These are phyloP conservation scores for Diploptera punctata DNA, from an alignment of 2,888 invertebrate species.

Conservation along the genomic window DNA sequence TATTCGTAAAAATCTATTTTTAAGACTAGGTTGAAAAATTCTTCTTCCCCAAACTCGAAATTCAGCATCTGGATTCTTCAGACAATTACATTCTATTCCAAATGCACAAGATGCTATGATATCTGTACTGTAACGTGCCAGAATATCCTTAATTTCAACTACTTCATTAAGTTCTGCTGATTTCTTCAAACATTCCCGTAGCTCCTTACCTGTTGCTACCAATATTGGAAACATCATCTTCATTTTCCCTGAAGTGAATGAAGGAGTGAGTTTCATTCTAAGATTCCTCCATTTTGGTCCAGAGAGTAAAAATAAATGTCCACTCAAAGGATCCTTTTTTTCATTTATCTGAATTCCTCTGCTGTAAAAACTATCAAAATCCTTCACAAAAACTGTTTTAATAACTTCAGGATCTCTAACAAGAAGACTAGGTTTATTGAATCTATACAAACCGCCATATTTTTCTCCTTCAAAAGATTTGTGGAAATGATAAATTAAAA, in stretches of 20 bases:
- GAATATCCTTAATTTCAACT: no score
- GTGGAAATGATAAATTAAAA: no score
- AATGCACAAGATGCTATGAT: no score
- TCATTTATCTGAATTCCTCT: constrained; percentile 32
- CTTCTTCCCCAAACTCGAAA: constrained; percentile 49
- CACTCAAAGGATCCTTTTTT: constrained; percentile 47
- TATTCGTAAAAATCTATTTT: constrained; percentile 48
- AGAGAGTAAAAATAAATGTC: constrained; percentile 49
- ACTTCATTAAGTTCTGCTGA: constrained; percentile 50
- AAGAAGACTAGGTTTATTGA: constrained; percentile 51
- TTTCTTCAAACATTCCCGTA: constrained; percentile 52
- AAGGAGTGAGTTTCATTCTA: constrained; percentile 52
- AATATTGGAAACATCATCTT: constrained; percentile 51
- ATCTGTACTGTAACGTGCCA: no score
- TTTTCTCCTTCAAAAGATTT: constrained; percentile 49
- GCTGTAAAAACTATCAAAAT: no score
- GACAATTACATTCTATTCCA: no score
- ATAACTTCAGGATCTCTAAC: constrained; percentile 47
- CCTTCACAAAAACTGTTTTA: constrained; percentile 26
- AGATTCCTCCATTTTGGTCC: constrained; percentile 53
- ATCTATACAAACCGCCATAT: constrained; percentile 51
- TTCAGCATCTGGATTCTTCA: constrained; percentile 52
- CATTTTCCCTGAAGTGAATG: constrained; percentile 54
- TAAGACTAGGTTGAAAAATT: constrained; percentile 48
- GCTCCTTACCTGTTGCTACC: constrained; percentile 47